Evolutionary conservation across 2,888 invertebrate species (phyloP), one percentile per base, ranked within the genome.

Genomic region (Pachliopta kotzebuea): DNA sequence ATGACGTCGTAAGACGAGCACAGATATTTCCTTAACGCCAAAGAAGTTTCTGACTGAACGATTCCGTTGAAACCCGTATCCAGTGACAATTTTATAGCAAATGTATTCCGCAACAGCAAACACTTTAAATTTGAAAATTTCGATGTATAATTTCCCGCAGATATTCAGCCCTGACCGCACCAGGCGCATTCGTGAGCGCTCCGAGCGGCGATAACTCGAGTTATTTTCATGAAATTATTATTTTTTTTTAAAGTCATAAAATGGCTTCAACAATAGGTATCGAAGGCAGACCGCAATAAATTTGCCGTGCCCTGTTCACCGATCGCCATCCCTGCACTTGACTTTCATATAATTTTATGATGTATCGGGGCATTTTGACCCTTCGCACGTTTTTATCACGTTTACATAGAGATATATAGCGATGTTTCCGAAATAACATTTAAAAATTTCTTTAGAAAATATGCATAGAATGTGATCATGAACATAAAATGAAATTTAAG

Each of bases 301-400:
- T 90, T 84, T 77, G 67, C 71, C 74, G 77, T 77, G 81, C 80
- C 83, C 81, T 80, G 82, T 82, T 87, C 89, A 86, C 87, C 88
- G 88, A 84, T 81, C 86, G 84, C 86, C 85, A 85, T 81, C 84
- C 81, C 88, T 85, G 85, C 85, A 84, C 87, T 90, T 88, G 91
- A 90, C 90, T 90, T 90, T 91, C 85, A 90, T 90, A 88, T 91
- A 90, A 90, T 89, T 90, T 90, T 88, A 89, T 90, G 90, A 91
- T 91, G 84, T 90, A 90, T 90, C 79, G 87, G 84, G 79, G 80
- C 85, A 81, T 83, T 86, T 80, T 90, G 90, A 90, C 90, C 90
- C 90, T 86, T 87, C 88, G 83, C 85, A 85, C 85, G 80, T 85
- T 88, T 88, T 90, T 88, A 88, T 81, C 85, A 80, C 75, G 75